Evolutionary conservation across 1,140 invertebrate species (phyloP).

Genomic region (Notospermus geniculatus): DNA sequence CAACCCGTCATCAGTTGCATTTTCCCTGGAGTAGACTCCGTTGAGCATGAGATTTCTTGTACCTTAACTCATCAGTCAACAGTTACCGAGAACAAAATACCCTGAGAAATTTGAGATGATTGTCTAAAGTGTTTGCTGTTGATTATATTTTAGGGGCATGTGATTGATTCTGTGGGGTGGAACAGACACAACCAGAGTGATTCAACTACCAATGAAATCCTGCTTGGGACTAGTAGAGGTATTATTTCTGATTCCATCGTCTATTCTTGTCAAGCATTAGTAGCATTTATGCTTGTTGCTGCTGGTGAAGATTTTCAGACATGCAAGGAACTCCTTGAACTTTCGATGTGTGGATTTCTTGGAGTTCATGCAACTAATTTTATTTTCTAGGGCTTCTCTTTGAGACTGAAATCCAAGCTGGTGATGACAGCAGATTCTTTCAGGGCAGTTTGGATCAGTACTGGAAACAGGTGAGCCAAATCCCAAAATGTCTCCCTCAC

Average conservation of each 20-base stretch:
- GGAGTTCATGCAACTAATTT: background rate
- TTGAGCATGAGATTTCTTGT: too few relatives aligned
- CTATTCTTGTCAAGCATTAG: background rate
- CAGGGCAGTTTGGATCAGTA: conserved; percentile 75
- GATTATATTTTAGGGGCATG: conserved; percentile 65
- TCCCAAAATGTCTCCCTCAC: too few relatives aligned
- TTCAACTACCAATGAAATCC: conserved; percentile 70
- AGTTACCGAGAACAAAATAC: too few relatives aligned
- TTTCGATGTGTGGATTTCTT: background rate
- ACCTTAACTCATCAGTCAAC: too few relatives aligned
- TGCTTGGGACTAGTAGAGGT: conserved; percentile 84
- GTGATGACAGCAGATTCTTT: conserved; percentile 76
- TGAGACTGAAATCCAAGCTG: conserved; percentile 80
- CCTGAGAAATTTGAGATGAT: too few relatives aligned
- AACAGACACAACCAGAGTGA: conserved; percentile 70
- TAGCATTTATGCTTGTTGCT: background rate
- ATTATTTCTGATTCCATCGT: background rate
- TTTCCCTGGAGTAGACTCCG: too few relatives aligned
- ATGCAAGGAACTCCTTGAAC: background rate
- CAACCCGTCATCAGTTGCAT: too few relatives aligned
- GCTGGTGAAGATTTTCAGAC: background rate
- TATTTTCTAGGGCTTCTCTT: conserved; percentile 69
- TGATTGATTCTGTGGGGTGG: conserved; percentile 89
- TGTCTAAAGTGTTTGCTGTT: too few relatives aligned
- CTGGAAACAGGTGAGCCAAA: conserved; percentile 74